Evolutionary conservation across 2,797 vertebrate genomes (phyloP), one percentile per base, ranked within the genome.

Genomic region (Enteromius paludinosus): DNA sequence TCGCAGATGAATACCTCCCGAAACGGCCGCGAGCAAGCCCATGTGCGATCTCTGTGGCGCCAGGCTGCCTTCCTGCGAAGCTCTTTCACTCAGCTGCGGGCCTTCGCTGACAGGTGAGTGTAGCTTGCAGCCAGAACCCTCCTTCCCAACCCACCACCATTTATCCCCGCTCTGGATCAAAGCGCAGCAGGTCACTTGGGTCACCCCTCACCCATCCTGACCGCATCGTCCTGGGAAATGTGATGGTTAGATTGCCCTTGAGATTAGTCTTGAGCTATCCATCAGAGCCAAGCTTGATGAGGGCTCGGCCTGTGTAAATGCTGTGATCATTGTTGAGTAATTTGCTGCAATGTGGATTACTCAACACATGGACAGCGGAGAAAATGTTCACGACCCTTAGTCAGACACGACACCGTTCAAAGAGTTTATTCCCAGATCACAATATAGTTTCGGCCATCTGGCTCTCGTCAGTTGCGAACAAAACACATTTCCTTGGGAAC

Each of bases 81-180:
- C 86, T 88, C 92, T 84, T 94, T 97, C 87, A 91, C 93, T n/a
- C 95, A 96, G 84, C 91, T 97, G 49, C 95, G 94, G 83, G 90
- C 90, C 18, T 92, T 92, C 83, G 89, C 94, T 54, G 94, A 96
- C 92, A 95, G 94, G 97, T 97, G 90, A 93, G 93, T 69, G 33
- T 88, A 62, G 90, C 88, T 1, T 65, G 0, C 82, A 83, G 90
- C 91, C 92, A 93, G 84, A 89, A 87, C 72, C 61, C 68, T 43
- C 7, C 45, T 76, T 65, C 28, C 14, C 30, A 84, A 84, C 25
- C 47, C 47, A 62, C 62, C 45, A 12, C 59, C 75, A 87, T 89
- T 86, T 89, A 84, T 88, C 85, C 88, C 54, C 82, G 80, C 83
- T 71, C n/a, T 47, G 85, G 89, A 94, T 94, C 91, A 94, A 93